Base-by-base conservation (phyloP, 2,797 vertebrate genomes). In the Tamandua tetradactyla region DNA sequence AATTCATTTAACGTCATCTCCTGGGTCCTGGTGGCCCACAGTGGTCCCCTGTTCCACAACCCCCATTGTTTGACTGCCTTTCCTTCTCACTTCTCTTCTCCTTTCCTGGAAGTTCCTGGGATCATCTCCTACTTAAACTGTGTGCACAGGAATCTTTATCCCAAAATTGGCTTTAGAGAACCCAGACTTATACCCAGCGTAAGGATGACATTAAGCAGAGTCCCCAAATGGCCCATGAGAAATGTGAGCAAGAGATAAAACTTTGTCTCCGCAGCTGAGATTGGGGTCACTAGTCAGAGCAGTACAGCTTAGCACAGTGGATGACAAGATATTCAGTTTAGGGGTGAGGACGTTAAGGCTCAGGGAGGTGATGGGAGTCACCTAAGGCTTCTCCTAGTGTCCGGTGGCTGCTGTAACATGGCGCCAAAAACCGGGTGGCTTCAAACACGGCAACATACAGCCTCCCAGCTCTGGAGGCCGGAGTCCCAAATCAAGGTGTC, bases 321-420 rank as follows among this genome's bases (percentile, higher is more conserved):
- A 23, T 1, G 44, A 20, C 69, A 4, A 1, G 1, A 7, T 7
- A 30, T n/a, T n/a, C n/a, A 25, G 3, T 5, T 2, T 5, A 13
- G 79, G 74, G 59, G 22, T 4, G 44, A 49, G 47, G 74, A 59
- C 23, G 0, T 5, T 1, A 17, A 25, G 59, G 49, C 27, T 27
- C 37, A 5, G 81, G 49, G 12, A 32, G 55, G 20, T 6, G 20
- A 55, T 7, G 4, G 7, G 55, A 55, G 55, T 55, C 20, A 2
- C 55, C 55, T 20, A 55, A 22, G 55, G 2, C 20, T 20, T 22
- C 18, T 55, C 1, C 55, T 17, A 5, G 18, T 55, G 55, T 20
- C 55, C 55, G 18, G 14, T 10, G 14, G 15, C 52, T 18, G 17
- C 52, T 18, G 17, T 18, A 18, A 55, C 52, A 18, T 18, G 20